Conservation (phyloP, 2,113 vertebrate genomes). For the Cryptotis parvus region DNA sequence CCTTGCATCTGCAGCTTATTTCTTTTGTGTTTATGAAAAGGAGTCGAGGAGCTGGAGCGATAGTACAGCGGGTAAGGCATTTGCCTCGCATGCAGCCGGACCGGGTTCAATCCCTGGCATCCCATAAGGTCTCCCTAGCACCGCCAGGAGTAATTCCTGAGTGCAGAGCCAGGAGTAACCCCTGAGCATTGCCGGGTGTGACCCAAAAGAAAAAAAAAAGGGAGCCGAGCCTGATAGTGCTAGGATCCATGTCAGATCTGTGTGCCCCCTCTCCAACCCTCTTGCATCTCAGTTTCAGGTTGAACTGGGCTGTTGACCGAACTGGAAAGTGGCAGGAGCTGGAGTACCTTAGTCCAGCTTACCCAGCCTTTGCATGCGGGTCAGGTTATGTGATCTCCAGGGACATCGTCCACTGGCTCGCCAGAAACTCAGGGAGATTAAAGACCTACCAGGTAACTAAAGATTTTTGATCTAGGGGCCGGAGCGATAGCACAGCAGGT, state of each 20-base stretch:
- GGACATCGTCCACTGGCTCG: constrained; percentile 96
- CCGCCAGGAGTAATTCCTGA: too few species aligned
- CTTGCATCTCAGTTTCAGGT: constrained; percentile 93
- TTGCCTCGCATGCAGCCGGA: too few species aligned
- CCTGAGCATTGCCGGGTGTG: too few species aligned
- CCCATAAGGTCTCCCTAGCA: too few species aligned
- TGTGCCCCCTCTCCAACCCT: neutral
- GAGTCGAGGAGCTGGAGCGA: neutral
- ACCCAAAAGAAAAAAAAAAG: too few species aligned
- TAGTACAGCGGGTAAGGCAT: too few species aligned
- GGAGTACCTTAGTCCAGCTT: constrained; percentile 95
- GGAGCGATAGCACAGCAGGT: too few species aligned
- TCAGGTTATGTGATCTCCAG: constrained; percentile 96
- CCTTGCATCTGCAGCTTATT: neutral
- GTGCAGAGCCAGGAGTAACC: too few species aligned
- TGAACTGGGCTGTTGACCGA: constrained; percentile 98
- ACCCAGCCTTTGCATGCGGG: constrained; percentile 97
- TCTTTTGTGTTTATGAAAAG: neutral
- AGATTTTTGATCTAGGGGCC: neutral
- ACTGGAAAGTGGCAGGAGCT: constrained; percentile 99
- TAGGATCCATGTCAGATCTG: neutral
- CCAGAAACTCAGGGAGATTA: constrained; percentile 91
- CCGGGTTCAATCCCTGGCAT: too few species aligned
- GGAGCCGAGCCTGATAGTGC: neutral
- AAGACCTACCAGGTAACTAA: constrained; percentile 95